phyloP scores from a whole-genome alignment of 2,797 vertebrate species.

The Sebastes itinus region DNA sequence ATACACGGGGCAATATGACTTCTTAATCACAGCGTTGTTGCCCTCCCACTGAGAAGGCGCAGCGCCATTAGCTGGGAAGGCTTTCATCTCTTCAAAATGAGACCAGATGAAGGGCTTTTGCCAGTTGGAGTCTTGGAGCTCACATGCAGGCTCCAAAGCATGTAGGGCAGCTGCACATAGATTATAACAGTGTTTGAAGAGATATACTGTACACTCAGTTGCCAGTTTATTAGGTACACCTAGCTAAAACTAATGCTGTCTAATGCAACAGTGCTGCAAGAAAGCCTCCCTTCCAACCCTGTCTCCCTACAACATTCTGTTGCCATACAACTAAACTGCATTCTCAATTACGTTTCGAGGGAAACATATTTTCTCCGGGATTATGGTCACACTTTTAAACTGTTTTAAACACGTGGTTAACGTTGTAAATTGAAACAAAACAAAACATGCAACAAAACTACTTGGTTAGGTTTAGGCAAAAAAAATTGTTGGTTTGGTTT shows the following conservation, averaged over 20 bases:
- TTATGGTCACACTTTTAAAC: no score
- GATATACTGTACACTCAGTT: background rate
- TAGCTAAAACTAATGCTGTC: background rate
- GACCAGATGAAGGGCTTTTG: constrained; percentile 40
- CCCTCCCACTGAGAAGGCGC: constrained; percentile 5
- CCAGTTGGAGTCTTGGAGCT: constrained; percentile 28
- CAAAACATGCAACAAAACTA: no score
- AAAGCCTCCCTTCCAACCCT: background rate
- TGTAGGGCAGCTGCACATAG: constrained; percentile 23
- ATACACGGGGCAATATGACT: constrained; percentile 9
- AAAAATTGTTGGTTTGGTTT: no score
- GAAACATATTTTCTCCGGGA: no score
- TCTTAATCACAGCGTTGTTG: background rate
- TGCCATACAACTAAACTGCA: no score
- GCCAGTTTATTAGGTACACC: background rate
- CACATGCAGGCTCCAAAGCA: constrained; percentile 11
- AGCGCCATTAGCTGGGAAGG: constrained; percentile 6
- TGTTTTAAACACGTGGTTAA: no score
- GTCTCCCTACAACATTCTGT: no score
- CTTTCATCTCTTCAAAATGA: constrained; percentile 58
- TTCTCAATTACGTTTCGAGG: no score
- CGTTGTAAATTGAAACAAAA: no score
- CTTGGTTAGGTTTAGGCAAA: no score
- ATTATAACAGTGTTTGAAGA: constrained; percentile 32
- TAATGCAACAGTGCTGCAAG: background rate